Base-by-base conservation (phyloP, 2,888 invertebrate species). In the Lutraria lutraria region DNA sequence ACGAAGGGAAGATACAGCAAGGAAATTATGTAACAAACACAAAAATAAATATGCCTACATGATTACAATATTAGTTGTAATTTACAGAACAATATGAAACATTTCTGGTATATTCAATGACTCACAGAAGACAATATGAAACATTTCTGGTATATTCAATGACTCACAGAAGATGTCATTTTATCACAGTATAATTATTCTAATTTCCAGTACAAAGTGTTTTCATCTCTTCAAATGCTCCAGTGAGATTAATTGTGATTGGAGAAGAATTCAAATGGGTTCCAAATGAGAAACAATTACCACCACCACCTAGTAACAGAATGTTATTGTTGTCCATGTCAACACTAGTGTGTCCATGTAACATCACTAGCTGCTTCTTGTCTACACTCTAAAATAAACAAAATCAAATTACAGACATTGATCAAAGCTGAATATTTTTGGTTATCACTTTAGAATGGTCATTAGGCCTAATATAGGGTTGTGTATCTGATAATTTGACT, bases 271-370 rank as follows among this genome's bases (percentile, higher is more conserved):
- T 97, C 83, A 97, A 95, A 91, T 96, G 97, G 21, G 97, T 97
- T 53, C 97, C 97, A 94, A 97, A 97, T 56, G 97, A 97, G 94
- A 97, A 97, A 91, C 97, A 97, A 92, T 97, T 97, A 82, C 97
- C 97, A 8, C 97, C 97, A 29, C 97, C 97, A 16, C 97, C 97
- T 34, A 97, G 86, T 8, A 97, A 92, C 53, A 96, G 16, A 52
- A 97, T 89, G 56, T 86, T 88, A n/a, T 89, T 88, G 79, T 95
- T 93, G 34, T 94, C 94, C 19, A 94, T 79, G 19, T 95, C 34
- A 31, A 95, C 93, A 86, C 95, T 96, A 29, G 95, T 94, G 90
- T 97, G 97, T 86, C 96, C 95, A 87, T 96, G 95, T 25, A 96
- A 92, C 94, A 97, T 94, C 31, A 96, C 86, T 15, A 96, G 95